phyloP scores from a whole-genome alignment of 2,113 vertebrate species.

The Fregetta grallaria region DNA sequence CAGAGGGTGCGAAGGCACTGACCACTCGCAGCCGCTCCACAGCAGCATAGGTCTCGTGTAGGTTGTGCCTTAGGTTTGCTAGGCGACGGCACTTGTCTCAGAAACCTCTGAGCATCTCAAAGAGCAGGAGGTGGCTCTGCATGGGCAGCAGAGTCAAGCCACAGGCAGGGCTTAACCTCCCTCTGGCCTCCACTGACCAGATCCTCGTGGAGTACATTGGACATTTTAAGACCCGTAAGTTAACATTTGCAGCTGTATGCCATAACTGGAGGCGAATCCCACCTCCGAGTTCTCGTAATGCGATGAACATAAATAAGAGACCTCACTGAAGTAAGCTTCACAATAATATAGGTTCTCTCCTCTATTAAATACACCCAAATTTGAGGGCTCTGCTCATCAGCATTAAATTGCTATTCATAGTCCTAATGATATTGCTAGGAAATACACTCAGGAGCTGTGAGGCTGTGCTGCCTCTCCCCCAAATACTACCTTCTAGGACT shows the following conservation, averaged over 20 bases:
- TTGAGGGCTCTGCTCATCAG: not conserved
- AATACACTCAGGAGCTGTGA: not conserved
- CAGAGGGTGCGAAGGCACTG: not conserved
- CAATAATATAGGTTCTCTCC: not conserved
- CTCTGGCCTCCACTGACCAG: not conserved
- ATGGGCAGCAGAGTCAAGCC: not conserved
- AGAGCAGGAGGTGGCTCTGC: not conserved
- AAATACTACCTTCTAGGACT: not conserved
- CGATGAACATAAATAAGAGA: not conserved
- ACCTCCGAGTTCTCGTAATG: not conserved
- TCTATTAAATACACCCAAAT: not conserved
- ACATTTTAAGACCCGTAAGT: not conserved
- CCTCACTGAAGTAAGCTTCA: not conserved
- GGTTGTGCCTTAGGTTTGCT: not conserved
- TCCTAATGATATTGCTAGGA: not conserved
- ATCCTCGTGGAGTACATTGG: accelerated
- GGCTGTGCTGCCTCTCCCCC: not conserved
- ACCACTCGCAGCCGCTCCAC: not conserved
- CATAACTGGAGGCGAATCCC: not conserved
- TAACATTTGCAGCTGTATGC: not conserved
- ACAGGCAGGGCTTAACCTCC: not conserved
- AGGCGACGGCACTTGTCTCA: not conserved
- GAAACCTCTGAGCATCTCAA: not conserved
- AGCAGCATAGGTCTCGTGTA: not conserved
- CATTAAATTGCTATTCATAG: not conserved